These are phyloP conservation scores for Atta cephalotes DNA, from an alignment of 1,140 invertebrate genomes.

Conservation along the genomic window DNA sequence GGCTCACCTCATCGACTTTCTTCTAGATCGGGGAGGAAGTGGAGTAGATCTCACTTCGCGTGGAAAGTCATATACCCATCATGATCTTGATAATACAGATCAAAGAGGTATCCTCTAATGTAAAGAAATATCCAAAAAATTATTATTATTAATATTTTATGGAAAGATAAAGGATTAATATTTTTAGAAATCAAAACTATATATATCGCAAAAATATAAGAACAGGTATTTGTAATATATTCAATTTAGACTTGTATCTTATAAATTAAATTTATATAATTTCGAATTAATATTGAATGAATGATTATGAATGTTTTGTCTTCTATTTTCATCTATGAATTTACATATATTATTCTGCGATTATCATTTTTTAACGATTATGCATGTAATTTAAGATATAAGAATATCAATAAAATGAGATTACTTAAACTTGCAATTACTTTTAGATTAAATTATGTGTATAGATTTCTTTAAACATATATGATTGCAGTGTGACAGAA, in stretches of 20 bases:
- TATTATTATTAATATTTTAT: conserved; percentile 6
- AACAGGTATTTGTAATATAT: background rate
- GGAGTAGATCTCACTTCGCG: no score
- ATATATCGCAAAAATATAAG: background rate
- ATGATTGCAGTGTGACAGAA: background rate
- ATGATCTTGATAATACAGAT: no score
- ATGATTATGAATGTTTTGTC: background rate
- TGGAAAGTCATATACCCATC: no score
- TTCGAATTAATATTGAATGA: background rate
- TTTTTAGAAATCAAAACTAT: background rate
- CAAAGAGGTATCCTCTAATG: no score
- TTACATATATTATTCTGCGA: background rate
- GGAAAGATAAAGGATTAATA: background rate
- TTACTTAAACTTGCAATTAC: background rate
- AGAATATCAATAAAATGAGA: conserved; percentile 15
- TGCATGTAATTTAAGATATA: background rate
- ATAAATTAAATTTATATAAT: background rate
- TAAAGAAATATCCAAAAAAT: background rate
- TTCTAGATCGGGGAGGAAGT: no score
- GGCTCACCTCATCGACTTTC: no score
- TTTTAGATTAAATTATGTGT: background rate
- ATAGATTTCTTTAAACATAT: background rate
- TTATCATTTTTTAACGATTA: background rate
- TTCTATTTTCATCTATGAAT: background rate
- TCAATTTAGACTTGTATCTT: background rate